Conservation (phyloP, 1,140 invertebrate species). For the Zaprionus nigranus region DNA sequence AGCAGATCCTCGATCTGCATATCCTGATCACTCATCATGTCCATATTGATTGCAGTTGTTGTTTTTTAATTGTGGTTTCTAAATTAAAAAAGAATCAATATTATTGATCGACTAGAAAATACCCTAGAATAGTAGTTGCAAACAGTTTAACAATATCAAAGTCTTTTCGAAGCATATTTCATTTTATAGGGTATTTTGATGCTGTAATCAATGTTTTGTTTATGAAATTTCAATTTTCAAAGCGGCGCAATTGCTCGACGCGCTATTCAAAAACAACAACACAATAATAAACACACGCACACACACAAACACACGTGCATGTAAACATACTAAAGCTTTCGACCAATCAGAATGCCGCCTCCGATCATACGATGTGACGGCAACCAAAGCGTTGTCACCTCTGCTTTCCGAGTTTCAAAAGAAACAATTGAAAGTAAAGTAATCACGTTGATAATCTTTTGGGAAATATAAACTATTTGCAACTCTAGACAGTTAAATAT, state of each 20-base stretch:
- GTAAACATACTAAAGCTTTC: conserved; percentile 55
- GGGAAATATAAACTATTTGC: not conserved
- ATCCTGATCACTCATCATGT: conserved; percentile 36
- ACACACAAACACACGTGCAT: conserved; percentile 28
- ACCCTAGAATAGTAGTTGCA: not conserved
- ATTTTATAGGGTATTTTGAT: conserved; percentile 11
- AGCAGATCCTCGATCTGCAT: conserved; percentile 55
- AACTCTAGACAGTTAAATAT: not conserved
- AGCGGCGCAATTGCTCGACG: conserved; percentile 64
- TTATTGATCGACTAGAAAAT: conserved; percentile 11
- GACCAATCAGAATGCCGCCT: conserved; percentile 67
- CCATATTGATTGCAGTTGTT: conserved; percentile 1
- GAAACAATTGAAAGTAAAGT: conserved; percentile 3
- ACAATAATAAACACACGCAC: conserved; percentile 39
- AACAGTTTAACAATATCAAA: not conserved
- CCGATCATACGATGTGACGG: conserved; percentile 73
- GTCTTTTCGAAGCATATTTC: not conserved
- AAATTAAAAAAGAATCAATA: conserved; percentile 6
- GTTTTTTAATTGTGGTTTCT: conserved; percentile 13
- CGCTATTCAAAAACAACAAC: conserved; percentile 36
- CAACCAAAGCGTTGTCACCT: conserved; percentile 42
- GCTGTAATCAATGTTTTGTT: conserved; percentile 59
- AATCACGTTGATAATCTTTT: not conserved
- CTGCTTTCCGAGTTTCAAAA: conserved; percentile 19
- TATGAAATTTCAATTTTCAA: conserved; percentile 54